These are phyloP conservation scores for Rhagoletis zephyria DNA, from an alignment of 1,140 invertebrate genomes.

Conservation along the genomic window DNA sequence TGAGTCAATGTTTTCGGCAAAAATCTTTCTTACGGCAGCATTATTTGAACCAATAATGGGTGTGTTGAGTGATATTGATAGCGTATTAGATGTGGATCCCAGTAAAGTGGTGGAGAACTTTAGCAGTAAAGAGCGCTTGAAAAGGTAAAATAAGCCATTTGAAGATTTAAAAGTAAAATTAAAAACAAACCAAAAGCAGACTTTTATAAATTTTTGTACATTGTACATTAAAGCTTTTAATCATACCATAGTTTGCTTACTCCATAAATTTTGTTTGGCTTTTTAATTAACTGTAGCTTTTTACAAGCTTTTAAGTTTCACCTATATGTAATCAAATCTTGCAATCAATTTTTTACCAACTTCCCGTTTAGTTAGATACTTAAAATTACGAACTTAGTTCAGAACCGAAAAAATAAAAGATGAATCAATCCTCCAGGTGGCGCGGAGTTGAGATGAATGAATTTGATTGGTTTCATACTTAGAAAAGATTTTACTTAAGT, in stretches of 20 bases:
- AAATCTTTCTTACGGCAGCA: slow-evolving; percentile 93
- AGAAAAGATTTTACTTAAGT: no score
- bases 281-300: not conserved
- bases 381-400: no score
- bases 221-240: not conserved
- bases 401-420: no score
- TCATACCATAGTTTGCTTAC: no score
- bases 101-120: slow-evolving; percentile 84
- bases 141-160: slow-evolving; percentile 72
- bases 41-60: slow-evolving; percentile 92
- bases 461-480: no score
- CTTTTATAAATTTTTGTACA: not conserved
- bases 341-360: no score
- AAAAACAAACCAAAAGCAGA: not conserved
- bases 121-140: slow-evolving; percentile 68
- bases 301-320: slow-evolving; percentile 23
- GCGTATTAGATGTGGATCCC: slow-evolving; percentile 93
- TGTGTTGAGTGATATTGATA: slow-evolving; percentile 93
- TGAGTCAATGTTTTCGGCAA: slow-evolving; percentile 91
- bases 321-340: not conserved
- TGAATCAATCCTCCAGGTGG: no score
- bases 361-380: no score
- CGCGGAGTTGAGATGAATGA: no score
- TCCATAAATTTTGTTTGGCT: not conserved
- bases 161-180: not conserved